Evolutionary conservation across 2,113 vertebrate species (phyloP).

Genomic region (Hoplias malabaricus): DNA sequence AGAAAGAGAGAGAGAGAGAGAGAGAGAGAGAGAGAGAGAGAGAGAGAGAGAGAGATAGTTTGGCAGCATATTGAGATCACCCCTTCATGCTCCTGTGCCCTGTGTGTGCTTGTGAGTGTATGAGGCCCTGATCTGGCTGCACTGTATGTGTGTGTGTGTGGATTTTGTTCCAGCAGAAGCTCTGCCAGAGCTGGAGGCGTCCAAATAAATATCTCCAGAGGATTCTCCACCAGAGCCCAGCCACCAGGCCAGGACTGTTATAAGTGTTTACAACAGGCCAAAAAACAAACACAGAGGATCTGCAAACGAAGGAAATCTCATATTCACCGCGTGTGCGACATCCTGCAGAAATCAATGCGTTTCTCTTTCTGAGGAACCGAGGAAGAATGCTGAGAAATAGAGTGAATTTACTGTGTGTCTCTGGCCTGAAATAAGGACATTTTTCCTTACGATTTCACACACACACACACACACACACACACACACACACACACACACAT

Average conservation of each 20-base stretch:
- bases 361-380: not conserved
- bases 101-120: constrained; percentile 9
- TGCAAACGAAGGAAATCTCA: not conserved
- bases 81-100: not conserved
- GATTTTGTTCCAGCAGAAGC: constrained; percentile 32
- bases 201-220: constrained; percentile 40
- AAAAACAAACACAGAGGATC: not conserved
- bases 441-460: too few species aligned
- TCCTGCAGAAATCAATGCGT: not conserved
- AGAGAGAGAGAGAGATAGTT: constrained; percentile 4
- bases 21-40: too few species aligned
- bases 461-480: too few species aligned
- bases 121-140: constrained; percentile 34
- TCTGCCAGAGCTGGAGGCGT: constrained; percentile 30
- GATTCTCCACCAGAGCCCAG: constrained; percentile 13
- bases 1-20: too few species aligned
- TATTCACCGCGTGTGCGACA: not conserved
- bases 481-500: too few species aligned
- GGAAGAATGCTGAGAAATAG: not conserved
- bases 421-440: too few species aligned
- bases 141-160: constrained; percentile 39
- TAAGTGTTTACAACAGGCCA: constrained; percentile 3
- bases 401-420: not conserved
- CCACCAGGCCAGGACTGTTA: not conserved
- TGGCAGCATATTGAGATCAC: constrained; percentile 25